Evolutionary conservation across 92 coral and sea anemone species (phyloP), one percentile per base, ranked within the genome.

Genomic region (Meandrina meandrites): DNA sequence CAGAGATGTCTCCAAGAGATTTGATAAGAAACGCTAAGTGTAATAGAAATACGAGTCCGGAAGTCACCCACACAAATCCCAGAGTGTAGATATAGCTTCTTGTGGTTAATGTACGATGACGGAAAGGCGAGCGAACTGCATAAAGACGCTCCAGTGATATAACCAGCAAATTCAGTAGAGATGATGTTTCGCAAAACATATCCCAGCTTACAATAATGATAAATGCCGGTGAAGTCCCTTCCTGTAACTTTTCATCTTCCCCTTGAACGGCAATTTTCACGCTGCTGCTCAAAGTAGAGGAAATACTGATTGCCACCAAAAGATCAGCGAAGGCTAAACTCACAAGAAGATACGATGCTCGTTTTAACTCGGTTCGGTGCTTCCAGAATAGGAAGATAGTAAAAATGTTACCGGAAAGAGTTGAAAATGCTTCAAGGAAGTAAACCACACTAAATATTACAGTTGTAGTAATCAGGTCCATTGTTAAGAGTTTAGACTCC

Each of bases 351-450:
- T 18, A 45, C 2, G 54, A 35, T 1, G 79, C 34, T 15, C 79
- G 50, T 75, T 75, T 75, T 30, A 75, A 40, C 50, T 45, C n/a
- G 27, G 48, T 31, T 13, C 79, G 48, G n/a, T 37, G 79, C 31
- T 17, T 75, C 79, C 79, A 75, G 54, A 75, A 75, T 15, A 34
- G 54, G 34, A 75, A 75, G 51, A 75, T 75, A 19, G 79, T 35
- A 75, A 75, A 75, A 75, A 75, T 45, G 79, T 75, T 75, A 12
- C 79, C 79, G 9, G 17, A 1, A 22, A 75, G 48, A 40, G 50
- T 45, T 24, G 37, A 45, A 47, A 75, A 54, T 75, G n/a, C 79
- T 45, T 36, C 48, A 21, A 75, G n/a, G 79, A 75, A 36, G 50
- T 6, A 75, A 12, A 75, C 24, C n/a, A 75, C 79, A 28, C n/a